Conservation (phyloP, 1,140 invertebrate species). For the Onthophagus taurus region DNA sequence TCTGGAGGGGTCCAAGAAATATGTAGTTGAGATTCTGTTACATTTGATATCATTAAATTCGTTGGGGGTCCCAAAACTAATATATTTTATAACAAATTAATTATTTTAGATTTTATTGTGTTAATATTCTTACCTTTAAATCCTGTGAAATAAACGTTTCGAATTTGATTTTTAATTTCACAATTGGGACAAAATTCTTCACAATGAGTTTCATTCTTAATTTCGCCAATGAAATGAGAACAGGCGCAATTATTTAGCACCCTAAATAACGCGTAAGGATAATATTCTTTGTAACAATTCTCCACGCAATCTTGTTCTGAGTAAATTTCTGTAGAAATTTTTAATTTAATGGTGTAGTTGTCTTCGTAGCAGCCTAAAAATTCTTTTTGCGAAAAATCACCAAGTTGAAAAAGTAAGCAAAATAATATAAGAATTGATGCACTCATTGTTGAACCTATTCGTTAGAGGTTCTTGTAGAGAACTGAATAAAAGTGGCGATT, state of each 20-base stretch:
- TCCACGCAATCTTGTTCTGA: too few species aligned
- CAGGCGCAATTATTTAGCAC: constrained; percentile 25
- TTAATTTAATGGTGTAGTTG: too few species aligned
- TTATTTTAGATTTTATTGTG: constrained; percentile 2
- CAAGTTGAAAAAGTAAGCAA: too few species aligned
- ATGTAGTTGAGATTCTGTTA: constrained; percentile 26
- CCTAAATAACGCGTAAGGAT: too few species aligned
- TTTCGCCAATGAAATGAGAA: constrained; percentile 28
- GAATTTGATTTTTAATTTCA: constrained; percentile 20
- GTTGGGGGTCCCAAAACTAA: constrained; percentile 30
- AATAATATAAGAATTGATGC: too few species aligned
- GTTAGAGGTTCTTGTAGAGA: too few species aligned
- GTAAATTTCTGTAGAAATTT: too few species aligned
- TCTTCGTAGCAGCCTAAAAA: too few species aligned
- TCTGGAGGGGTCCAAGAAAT: constrained; percentile 30
- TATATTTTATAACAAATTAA: constrained; percentile 15
- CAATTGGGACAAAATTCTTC: constrained; percentile 19
- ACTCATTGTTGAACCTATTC: too few species aligned
- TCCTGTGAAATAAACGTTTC: constrained; percentile 27
- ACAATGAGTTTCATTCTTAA: constrained; percentile 21
- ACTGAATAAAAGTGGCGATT: too few species aligned
- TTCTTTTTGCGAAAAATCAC: too few species aligned
- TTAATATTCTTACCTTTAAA: constrained; percentile 24
- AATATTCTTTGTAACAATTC: too few species aligned
- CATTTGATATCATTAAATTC: constrained; percentile 25